Percentiles rank a stretch among this genome's conserved stretches.
Evolutionary conservation across 92 coral and sea anemone species (phyloP).

Genomic region (Bergia sp.): DNA sequence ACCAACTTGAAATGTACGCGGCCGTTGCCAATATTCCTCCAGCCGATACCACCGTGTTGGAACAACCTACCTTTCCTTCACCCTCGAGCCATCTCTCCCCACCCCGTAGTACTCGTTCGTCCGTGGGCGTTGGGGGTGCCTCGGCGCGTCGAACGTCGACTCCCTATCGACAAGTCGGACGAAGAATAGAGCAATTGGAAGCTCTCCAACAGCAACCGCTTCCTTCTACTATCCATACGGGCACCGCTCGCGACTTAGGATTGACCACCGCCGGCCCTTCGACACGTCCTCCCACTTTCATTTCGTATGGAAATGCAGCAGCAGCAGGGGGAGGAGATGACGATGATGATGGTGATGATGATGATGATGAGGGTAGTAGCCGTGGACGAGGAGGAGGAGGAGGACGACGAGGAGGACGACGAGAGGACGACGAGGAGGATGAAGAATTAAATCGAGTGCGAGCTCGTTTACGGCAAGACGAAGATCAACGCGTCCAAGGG

Average conservation of each 20-base stretch:
- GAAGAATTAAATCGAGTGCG: not conserved
- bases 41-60: constrained; percentile 23
- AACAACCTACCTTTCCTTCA: constrained; percentile 11
- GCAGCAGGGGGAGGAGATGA: not conserved
- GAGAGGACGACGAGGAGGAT: constrained; percentile 28
- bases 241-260: constrained; percentile 9
- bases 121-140: constrained; percentile 11
- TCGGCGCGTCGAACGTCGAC: constrained; percentile 2
- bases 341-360: constrained; percentile 16
- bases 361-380: constrained; percentile 8
- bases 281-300: constrained; percentile 4
- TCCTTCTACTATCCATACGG: constrained; percentile 6
- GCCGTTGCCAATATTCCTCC: constrained; percentile 26
- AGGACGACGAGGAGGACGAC: constrained; percentile 17
- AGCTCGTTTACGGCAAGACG: not conserved
- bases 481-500: not conserved
- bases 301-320: constrained; percentile 5
- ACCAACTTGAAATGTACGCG: constrained; percentile 21
- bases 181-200: constrained; percentile 4
- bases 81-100: not conserved
- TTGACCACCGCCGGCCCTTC: constrained; percentile 6
- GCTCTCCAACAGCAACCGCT: constrained; percentile 4
- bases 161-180: constrained; percentile 4
- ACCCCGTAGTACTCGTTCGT: constrained; percentile 4
- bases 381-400: constrained; percentile 21